phyloP scores from a whole-genome alignment of 1,140 invertebrate species.

The Leptinotarsa lineolata region DNA sequence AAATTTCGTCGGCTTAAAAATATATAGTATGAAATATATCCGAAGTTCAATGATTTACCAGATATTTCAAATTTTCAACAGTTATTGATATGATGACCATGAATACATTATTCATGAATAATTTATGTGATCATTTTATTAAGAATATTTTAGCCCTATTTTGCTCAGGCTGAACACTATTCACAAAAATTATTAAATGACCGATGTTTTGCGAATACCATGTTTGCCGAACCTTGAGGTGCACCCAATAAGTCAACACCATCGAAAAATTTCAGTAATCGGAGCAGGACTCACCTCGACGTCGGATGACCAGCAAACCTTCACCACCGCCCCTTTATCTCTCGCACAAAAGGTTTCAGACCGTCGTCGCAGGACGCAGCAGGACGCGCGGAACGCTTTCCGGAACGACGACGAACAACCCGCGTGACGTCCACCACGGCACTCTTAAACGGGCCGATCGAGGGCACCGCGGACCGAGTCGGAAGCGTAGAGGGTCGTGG shows the following conservation, averaged over 20 bases:
- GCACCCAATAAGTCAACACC: neutral
- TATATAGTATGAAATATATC: too few relatives aligned
- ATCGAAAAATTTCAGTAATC: neutral
- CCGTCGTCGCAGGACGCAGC: neutral
- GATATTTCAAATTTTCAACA: too few relatives aligned
- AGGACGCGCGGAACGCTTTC: conserved; percentile 9
- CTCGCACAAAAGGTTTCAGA: neutral
- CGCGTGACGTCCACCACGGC: conserved; percentile 33
- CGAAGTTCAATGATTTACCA: too few relatives aligned
- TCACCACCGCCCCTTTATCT: neutral
- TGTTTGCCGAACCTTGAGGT: too few relatives aligned
- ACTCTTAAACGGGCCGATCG: conserved; percentile 33
- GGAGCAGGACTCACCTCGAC: neutral
- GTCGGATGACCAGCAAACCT: neutral
- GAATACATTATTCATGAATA: too few relatives aligned
- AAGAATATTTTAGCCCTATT: too few relatives aligned
- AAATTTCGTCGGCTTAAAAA: too few relatives aligned
- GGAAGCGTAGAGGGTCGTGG: conserved; percentile 38
- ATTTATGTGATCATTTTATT: too few relatives aligned
- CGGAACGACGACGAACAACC: conserved; percentile 11
- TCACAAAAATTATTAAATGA: neutral
- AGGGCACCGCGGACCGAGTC: neutral
- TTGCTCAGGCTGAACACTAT: neutral
- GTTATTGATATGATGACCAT: too few relatives aligned
- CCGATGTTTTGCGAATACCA: neutral